phyloP scores from a whole-genome alignment of 2,888 invertebrate genomes.

The Erebia palarica region DNA sequence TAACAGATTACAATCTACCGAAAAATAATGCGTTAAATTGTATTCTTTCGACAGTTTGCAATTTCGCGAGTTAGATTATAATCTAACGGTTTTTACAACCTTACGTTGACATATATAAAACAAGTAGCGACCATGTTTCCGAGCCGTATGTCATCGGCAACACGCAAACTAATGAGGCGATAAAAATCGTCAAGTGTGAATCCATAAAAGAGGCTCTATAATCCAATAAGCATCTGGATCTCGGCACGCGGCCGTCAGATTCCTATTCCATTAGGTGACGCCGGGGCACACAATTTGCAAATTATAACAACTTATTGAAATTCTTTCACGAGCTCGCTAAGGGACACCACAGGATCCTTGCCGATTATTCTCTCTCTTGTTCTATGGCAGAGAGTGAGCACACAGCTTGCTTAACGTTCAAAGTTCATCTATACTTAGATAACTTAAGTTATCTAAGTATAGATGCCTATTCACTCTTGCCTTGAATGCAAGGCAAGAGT shows the following conservation, averaged over 20 bases:
- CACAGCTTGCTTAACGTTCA: background rate
- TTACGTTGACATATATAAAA: too few species aligned
- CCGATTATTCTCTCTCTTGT: constrained; percentile 41
- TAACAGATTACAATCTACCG: too few species aligned
- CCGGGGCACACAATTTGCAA: constrained; percentile 78
- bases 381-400: constrained; percentile 35
- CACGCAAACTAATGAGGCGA: background rate
- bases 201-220: constrained; percentile 53
- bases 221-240: constrained; percentile 65
- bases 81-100: too few species aligned
- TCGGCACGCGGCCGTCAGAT: constrained; percentile 61
- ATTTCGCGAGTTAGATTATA: too few species aligned
- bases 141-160: background rate
- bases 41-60: too few species aligned
- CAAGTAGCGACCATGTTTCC: background rate
- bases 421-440: background rate
- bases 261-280: constrained; percentile 80
- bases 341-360: constrained; percentile 38
- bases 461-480: too few species aligned
- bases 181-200: constrained; percentile 27
- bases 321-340: constrained; percentile 69
- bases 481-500: too few species aligned
- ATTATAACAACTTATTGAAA: constrained; percentile 83
- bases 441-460: too few species aligned
- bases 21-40: too few species aligned